These are phyloP conservation scores for Caenorhabditis drosophilae DNA, from an alignment of 2,888 invertebrate genomes.

Conservation along the genomic window DNA sequence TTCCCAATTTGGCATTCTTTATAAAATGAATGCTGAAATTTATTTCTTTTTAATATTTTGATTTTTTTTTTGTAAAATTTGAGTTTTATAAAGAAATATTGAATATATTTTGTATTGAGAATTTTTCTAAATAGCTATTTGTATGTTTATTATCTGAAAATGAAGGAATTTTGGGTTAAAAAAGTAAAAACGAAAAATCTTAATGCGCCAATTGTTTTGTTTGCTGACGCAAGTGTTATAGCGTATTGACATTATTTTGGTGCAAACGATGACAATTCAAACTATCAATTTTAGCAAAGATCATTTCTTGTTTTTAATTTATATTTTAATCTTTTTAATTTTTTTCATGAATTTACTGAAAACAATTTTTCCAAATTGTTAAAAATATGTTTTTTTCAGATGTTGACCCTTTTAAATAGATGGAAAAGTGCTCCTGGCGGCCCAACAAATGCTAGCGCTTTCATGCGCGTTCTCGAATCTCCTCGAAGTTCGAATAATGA, in stretches of 20 bases:
- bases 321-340: background rate
- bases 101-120: background rate
- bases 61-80: no score
- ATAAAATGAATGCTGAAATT: background rate
- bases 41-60: conserved; percentile 1
- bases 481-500: conserved; percentile 12
- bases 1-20: conserved; percentile 21
- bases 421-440: conserved; percentile 35
- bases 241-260: conserved; percentile 4
- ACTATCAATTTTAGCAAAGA: background rate
- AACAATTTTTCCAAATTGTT: background rate
- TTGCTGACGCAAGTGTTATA: conserved; percentile 6
- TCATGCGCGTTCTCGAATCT: conserved; percentile 33
- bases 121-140: background rate
- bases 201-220: background rate
- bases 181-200: background rate
- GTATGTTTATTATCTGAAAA: no score
- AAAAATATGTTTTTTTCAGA: conserved; percentile 20
- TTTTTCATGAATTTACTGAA: background rate
- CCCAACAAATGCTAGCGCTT: conserved; percentile 32
- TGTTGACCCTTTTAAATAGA: conserved; percentile 42
- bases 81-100: no score
- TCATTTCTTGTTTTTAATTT: conserved; percentile 4
- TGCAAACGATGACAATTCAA: conserved; percentile 27
- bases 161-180: background rate